Evolutionary conservation across 1,140 invertebrate species (phyloP).

Genomic region (Tetraneura akinire): DNA sequence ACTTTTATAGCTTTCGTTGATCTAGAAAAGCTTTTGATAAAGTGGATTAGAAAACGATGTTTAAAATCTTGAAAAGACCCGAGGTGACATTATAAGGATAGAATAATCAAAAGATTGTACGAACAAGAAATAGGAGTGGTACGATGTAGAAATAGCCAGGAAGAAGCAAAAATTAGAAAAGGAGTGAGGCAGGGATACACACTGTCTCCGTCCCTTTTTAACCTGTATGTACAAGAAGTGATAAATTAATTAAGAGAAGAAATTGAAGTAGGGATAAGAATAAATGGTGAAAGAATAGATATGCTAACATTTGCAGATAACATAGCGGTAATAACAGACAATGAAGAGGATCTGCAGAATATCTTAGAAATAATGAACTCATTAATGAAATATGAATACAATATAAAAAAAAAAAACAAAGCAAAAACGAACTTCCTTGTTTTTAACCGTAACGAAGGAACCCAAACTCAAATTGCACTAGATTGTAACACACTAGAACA

Average conservation of each 20-base stretch:
- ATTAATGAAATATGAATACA: slow-evolving; percentile 20
- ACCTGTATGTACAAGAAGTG: slow-evolving; percentile 33
- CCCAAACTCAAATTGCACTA: too few species aligned
- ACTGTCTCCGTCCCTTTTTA: slow-evolving; percentile 33
- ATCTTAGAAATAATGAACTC: slow-evolving; percentile 41
- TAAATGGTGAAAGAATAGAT: slow-evolving; percentile 44
- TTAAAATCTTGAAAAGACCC: background rate
- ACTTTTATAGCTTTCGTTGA: background rate
- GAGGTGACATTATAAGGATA: slow-evolving; percentile 23
- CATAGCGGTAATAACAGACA: slow-evolving; percentile 33
- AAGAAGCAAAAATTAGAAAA: slow-evolving; percentile 39
- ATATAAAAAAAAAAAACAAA: too few species aligned
- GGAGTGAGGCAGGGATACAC: slow-evolving; percentile 36
- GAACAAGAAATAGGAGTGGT: slow-evolving; percentile 40
- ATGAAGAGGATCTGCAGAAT: slow-evolving; percentile 20
- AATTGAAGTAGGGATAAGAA: slow-evolving; percentile 26
- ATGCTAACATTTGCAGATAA: slow-evolving; percentile 46
- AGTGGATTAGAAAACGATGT: background rate
- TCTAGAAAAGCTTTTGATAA: slow-evolving; percentile 26
- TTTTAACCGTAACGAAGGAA: too few species aligned
- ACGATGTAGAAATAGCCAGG: too few species aligned
- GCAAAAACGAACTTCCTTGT: too few species aligned
- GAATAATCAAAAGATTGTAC: slow-evolving; percentile 44
- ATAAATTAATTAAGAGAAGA: slow-evolving; percentile 41
- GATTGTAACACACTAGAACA: too few species aligned